phyloP scores from a whole-genome alignment of 2,113 vertebrate genomes.

The Xyliphius kryptos region DNA sequence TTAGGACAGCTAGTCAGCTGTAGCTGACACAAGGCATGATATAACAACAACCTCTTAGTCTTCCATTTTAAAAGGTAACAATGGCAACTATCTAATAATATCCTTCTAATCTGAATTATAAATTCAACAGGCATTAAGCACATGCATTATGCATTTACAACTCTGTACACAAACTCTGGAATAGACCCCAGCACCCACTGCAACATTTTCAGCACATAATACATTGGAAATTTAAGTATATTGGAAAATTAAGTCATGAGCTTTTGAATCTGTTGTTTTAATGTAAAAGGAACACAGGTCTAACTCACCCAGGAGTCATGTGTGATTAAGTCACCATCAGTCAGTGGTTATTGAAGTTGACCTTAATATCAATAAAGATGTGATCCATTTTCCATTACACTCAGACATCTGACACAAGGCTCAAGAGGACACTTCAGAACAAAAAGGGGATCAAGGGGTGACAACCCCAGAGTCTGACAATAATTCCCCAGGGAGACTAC shows the following conservation, averaged over 20 bases:
- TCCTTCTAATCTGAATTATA: no score
- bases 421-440: conserved; percentile 37
- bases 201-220: no score
- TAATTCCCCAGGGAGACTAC: conserved; percentile 39
- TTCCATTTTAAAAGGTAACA: conserved; percentile 34
- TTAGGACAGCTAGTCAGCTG: conserved; percentile 28
- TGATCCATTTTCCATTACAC: conserved; percentile 23
- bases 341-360: conserved; percentile 2
- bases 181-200: no score
- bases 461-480: conserved; percentile 37
- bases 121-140: no score
- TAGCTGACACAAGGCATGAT: conserved; percentile 29
- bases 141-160: no score
- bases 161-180: no score
- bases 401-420: conserved; percentile 35
- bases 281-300: not conserved
- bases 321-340: not conserved
- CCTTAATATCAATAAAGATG: conserved; percentile 32
- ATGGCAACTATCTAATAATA: conserved; percentile 1
- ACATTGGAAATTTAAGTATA: no score
- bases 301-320: not conserved
- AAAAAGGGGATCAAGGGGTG: conserved; percentile 41
- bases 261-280: not conserved
- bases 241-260: no score
- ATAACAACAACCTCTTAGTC: conserved; percentile 21